Evolutionary conservation across 2,113 vertebrate genomes (phyloP).

Genomic region (Triplophysa tibetana): DNA sequence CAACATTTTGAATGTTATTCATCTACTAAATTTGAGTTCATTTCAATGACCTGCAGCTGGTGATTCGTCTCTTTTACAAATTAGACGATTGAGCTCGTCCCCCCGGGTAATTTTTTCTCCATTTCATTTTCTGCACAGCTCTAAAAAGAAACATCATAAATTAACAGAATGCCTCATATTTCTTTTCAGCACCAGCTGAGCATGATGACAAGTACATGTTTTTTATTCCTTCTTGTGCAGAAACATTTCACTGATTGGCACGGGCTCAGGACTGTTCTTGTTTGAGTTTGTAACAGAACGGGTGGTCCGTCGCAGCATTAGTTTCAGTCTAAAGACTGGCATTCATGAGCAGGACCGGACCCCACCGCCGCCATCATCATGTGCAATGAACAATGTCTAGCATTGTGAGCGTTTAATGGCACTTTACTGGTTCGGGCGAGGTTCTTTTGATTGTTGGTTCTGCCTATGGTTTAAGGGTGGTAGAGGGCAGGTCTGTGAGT

Average conservation of each 20-base stretch:
- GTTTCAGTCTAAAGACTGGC: slow-evolving; percentile 33
- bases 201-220: neutral
- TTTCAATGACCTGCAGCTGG: slow-evolving; percentile 26
- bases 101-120: neutral
- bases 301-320: slow-evolving; percentile 28
- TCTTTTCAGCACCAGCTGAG: neutral
- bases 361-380: slow-evolving; percentile 7
- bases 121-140: neutral
- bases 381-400: slow-evolving; percentile 8
- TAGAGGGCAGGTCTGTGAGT: slow-evolving; percentile 24
- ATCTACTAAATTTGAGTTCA: slow-evolving; percentile 26
- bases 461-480: neutral
- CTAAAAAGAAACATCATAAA: slow-evolving; percentile 7
- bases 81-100: slow-evolving; percentile 14
- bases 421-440: slow-evolving; percentile 13
- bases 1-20: slow-evolving; percentile 17
- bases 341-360: slow-evolving; percentile 30
- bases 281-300: slow-evolving; percentile 9
- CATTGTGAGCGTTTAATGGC: slow-evolving; percentile 22
- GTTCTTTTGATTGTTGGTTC: slow-evolving; percentile 19
- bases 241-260: neutral
- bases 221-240: slow-evolving; percentile 4
- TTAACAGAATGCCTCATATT: neutral
- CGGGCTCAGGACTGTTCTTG: neutral
- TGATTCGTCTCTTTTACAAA: slow-evolving; percentile 37